Conservation (phyloP, 2,797 vertebrate species). For the Micrastur ruficollis region DNA sequence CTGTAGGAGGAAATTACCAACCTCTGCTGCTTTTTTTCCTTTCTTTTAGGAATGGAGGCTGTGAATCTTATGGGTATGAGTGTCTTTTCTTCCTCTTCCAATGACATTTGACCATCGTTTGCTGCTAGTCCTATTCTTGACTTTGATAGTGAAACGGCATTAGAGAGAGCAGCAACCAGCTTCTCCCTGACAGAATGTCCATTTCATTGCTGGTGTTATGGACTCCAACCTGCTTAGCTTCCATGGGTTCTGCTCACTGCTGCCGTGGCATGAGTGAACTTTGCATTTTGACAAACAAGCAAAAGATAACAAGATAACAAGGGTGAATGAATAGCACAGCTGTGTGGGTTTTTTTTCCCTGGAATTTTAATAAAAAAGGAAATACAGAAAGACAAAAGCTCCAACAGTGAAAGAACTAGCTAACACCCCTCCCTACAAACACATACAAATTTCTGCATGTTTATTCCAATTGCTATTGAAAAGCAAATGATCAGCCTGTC, state of each 20-base stretch:
- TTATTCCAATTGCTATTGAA: not conserved
- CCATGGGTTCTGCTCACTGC: not conserved
- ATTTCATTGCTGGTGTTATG: not conserved
- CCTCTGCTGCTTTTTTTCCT: not conserved
- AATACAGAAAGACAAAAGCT: slow-evolving; percentile 5
- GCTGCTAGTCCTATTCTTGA: not conserved
- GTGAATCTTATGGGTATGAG: not conserved
- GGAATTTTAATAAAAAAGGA: not conserved
- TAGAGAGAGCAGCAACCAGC: not conserved
- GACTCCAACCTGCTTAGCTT: not conserved
- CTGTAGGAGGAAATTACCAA: not conserved
- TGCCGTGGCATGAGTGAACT: not conserved
- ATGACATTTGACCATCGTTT: not conserved
- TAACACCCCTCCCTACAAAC: not conserved
- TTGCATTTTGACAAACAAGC: not conserved
- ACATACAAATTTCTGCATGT: not conserved
- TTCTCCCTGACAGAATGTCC: not conserved
- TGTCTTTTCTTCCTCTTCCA: not conserved
- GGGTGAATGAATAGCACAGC: not conserved
- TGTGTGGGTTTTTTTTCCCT: accelerated
- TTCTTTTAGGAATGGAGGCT: not conserved
- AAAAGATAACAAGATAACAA: not conserved
- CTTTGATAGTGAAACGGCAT: not conserved
- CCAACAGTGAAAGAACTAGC: not conserved
- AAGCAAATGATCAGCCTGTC: not conserved